These are phyloP conservation scores for Tachycineta bicolor DNA, from an alignment of 2,113 vertebrate genomes.

Conservation along the genomic window DNA sequence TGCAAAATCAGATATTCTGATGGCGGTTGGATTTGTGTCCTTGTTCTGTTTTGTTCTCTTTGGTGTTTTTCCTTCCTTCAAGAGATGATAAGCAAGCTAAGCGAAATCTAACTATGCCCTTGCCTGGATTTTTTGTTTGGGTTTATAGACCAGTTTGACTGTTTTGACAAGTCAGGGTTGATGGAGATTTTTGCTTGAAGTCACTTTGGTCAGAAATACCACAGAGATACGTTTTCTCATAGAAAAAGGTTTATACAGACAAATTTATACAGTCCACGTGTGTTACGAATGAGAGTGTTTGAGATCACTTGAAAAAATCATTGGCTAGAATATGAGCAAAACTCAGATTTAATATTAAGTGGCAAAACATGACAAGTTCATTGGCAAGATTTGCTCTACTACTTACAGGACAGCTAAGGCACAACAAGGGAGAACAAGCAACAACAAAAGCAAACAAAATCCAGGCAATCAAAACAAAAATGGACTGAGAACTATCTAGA, in stretches of 20 bases:
- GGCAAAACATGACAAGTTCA: background rate
- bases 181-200: background rate
- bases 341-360: background rate
- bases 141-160: background rate
- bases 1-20: background rate
- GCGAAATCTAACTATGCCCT: background rate
- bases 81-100: background rate
- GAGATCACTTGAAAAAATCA: background rate
- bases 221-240: background rate
- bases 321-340: background rate
- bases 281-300: fast-evolving
- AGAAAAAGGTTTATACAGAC: background rate
- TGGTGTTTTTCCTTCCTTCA: background rate
- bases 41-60: background rate
- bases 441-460: background rate
- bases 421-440: background rate
- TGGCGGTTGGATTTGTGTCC: background rate
- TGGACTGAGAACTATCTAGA: background rate
- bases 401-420: background rate
- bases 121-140: background rate
- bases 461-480: background rate
- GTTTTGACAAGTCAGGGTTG: background rate
- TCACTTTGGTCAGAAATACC: constrained; percentile 1
- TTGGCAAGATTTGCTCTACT: background rate
- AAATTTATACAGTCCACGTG: background rate